Evolutionary conservation across 1,140 invertebrate species (phyloP), one percentile per base, ranked within the genome.

Genomic region (Tetramorium simillimum): DNA sequence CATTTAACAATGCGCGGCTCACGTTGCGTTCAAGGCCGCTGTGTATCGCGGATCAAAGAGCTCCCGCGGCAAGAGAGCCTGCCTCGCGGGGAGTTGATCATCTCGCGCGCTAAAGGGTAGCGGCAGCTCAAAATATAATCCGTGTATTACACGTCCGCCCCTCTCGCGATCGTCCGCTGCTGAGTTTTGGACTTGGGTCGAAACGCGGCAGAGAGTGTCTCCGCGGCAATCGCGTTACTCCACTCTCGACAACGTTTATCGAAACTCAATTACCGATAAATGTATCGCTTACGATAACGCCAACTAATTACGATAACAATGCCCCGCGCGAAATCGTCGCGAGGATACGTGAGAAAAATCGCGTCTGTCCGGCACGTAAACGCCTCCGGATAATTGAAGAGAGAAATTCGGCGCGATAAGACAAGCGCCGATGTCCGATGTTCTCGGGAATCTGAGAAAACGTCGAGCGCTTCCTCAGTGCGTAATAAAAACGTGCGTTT

Each of bases 1-100:
- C 80, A 75, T 85, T 84, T 62, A 72, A 82, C 77, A 58, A 82
- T 82, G 53, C 76, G n/a, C 75, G 49, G 51, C 62, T 63, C 84
- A 60, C 3, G 58, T 65, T 78, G 62, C 62, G 14, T 37, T 69
- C 85, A 58, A 80, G 63, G 80, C 80, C 69, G 69, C n/a, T 49
- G 40, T 49, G 40, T 56, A 60, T 84, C 69, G 43, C 69, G 28
- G 53, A 75, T 84, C 80, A 84, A 75, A 84, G 69, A 84, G 80
- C 51, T 82, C 40, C 18, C 65, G 5, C 65, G 37, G 24, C 14
- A 24, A n/a, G 21, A 72, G 46, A 53, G 49, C 6, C 6, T 56
- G 60, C 40, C 28, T 80, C 28, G 46, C 14, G 18, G n/a, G 69
- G 78, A 80, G 69, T 75, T 46, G 80, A 75, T 75, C 80, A 49